A percentile compares a stretch with the other conserved stretches of the same genome.
Evolutionary conservation across 30 jellyfish, hydroid and myxozoan genomes (phyloP).

Genomic region (Pelagia noctiluca): DNA sequence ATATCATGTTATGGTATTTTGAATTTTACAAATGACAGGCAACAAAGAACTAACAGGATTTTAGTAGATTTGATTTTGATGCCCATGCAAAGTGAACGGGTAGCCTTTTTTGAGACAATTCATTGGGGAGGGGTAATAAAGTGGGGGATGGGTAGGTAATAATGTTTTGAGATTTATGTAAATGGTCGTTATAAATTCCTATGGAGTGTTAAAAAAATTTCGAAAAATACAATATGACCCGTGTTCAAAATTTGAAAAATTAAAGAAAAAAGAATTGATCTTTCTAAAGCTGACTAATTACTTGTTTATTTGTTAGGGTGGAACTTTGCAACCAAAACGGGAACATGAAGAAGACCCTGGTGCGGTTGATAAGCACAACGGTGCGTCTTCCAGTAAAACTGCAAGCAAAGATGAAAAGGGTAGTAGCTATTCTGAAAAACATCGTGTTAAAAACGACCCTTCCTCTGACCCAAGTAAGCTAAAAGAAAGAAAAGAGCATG

Average conservation of each 20-base stretch:
- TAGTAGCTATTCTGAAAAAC: constrained; percentile 14
- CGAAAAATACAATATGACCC: too few relatives aligned
- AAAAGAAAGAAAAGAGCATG: constrained; percentile 30
- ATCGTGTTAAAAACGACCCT: constrained; percentile 15
- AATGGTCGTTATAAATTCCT: too few relatives aligned
- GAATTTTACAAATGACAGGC: background rate
- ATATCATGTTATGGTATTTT: background rate
- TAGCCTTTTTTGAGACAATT: too few relatives aligned
- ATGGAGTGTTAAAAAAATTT: too few relatives aligned
- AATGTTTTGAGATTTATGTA: too few relatives aligned
- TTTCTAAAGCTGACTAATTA: background rate
- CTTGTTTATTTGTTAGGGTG: constrained; percentile 62
- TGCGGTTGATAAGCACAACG: constrained; percentile 40
- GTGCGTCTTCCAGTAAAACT: constrained; percentile 35
- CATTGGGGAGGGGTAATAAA: too few relatives aligned
- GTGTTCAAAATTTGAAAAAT: too few relatives aligned
- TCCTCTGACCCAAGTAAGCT: constrained; percentile 4
- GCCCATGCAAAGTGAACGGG: too few relatives aligned
- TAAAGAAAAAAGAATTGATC: too few relatives aligned
- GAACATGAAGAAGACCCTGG: constrained; percentile 48
- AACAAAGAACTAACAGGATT: background rate
- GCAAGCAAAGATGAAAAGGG: constrained; percentile 12
- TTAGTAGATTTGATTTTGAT: background rate
- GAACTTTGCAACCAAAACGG: constrained; percentile 56
- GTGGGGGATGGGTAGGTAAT: too few relatives aligned